Percentiles rank a stretch among this genome's conserved stretches.
phyloP scores from a whole-genome alignment of 2,888 invertebrate species.

The Mamestra brassicae region DNA sequence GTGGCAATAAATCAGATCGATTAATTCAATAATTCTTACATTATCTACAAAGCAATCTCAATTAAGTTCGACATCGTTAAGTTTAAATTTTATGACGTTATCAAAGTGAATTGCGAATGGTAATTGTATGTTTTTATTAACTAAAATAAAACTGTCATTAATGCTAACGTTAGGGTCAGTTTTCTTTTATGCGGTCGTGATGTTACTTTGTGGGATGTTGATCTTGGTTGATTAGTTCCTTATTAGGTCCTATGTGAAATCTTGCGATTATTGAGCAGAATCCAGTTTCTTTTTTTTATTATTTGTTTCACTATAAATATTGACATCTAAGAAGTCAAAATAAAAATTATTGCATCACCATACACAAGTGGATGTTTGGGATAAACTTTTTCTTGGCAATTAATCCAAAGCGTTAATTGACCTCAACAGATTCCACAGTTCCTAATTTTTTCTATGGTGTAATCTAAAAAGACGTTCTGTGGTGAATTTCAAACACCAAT shows the following conservation, averaged over 20 bases:
- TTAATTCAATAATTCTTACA: slow-evolving; percentile 67
- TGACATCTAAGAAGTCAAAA: too few species aligned
- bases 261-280: too few species aligned
- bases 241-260: neutral
- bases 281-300: too few species aligned
- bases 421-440: too few species aligned
- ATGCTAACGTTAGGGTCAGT: slow-evolving; percentile 37
- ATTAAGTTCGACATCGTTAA: slow-evolving; percentile 65
- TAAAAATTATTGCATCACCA: too few species aligned
- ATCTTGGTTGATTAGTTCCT: slow-evolving; percentile 3
- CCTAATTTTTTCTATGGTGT: too few species aligned
- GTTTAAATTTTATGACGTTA: slow-evolving; percentile 62
- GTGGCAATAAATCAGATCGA: slow-evolving; percentile 54
- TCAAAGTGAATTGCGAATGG: slow-evolving; percentile 58
- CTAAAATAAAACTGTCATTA: slow-evolving; percentile 62
- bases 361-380: too few species aligned
- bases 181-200: slow-evolving; percentile 40
- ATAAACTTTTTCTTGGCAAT: too few species aligned
- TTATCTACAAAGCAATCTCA: slow-evolving; percentile 70
- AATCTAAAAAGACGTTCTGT: too few species aligned
- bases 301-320: too few species aligned
- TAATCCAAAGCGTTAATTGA: too few species aligned
- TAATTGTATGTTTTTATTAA: slow-evolving; percentile 68
- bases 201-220: neutral
- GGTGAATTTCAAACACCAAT: too few species aligned